Evolutionary conservation across 2,888 invertebrate species (phyloP), one percentile per base, ranked within the genome.

Genomic region (Folsomia candida): DNA sequence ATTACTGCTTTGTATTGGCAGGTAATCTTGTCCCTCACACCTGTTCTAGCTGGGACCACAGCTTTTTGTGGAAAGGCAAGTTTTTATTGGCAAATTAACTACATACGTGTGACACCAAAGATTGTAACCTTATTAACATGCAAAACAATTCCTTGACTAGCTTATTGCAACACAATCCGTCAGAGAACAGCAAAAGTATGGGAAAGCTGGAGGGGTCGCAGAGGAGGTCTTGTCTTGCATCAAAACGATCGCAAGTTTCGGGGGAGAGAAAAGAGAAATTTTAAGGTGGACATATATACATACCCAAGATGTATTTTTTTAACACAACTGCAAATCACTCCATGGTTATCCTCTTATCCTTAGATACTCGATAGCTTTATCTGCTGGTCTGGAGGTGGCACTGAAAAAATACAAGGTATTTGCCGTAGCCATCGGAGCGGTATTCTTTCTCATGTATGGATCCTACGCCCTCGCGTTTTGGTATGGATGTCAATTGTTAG

Each of bases 381-480:
- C 80, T 51, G 79, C 78, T 69, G 82, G 83, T 4, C 75, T 81
- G 58, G 76, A 74, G 67, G 68, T 81, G 66, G 82, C 82, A 0
- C 80, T 82, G 76, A 80, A 78, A 61, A 83, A 82, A 73, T 83
- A 83, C 69, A 79, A 80, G 65, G 68, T 78, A 0, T 71, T 82
- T 62, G 73, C 80, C 24, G 72, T 82, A 1, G 81, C 81, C 4
- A 73, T 84, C 11, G 83, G 71, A 9, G 26, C 67, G 20, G 71
- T 71, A 3, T 74, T 71, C 59, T 74, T 74, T 26, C 28, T 83
- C 24, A 80, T 85, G 67, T 82, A 84, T 24, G 80, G 82, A 3
- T 82, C 84, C 9, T 85, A 86, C 78, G 84, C 84, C 24, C 78
- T 86, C 14, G 84, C 85, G 2, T 86, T 87, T 79, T 86, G 85